Evolutionary conservation across 2,888 invertebrate genomes (phyloP), one percentile per base, ranked within the genome.

Genomic region (Antheraea yamamai): DNA sequence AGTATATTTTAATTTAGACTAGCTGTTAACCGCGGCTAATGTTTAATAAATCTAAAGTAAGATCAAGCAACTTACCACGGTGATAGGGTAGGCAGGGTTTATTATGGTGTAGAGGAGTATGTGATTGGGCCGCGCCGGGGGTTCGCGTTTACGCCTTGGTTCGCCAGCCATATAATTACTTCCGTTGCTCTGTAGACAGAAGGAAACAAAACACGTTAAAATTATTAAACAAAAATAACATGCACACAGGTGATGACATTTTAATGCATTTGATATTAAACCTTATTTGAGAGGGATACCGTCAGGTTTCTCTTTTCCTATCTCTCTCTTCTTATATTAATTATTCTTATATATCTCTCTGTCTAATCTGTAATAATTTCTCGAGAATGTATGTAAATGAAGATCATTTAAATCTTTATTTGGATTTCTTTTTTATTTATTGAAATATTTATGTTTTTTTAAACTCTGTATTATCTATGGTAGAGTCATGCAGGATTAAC

Each of bases 41-140:
- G 3, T 30, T 30, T 30, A 61, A 6, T 12, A 12, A 61, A 61
- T 23, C 1, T 16, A 30, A 30, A 66, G 14, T 64, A 66, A 66
- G 4, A 30, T 16, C 47, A 66, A 35, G 18, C 61, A 26, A 98
- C 99, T 98, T 95, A 99, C 99, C 97, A 99, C 99, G 95, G 99
- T 99, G 94, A 99, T 99, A 78, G 99, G 99, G 95, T 99, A 99
- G 92, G 99, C 98, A 79, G 99, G 99, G 95, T 99, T 99, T 92
- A 99, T 97, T 92, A 99, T 97, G 89, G 99, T 99, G 95, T 99
- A 98, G 83, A 99, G 96, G 86, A 99, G 96, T 85, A 99, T 98
- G 95, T 99, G 98, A 96, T 99, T 99, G 86, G 98, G 98, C 89
- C 98, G 97, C 85, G 98, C 97, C 81, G 98, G 97, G 89, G 97